phyloP scores from a whole-genome alignment of 2,797 vertebrate genomes.

The Odontamblyopus lacepedii region DNA sequence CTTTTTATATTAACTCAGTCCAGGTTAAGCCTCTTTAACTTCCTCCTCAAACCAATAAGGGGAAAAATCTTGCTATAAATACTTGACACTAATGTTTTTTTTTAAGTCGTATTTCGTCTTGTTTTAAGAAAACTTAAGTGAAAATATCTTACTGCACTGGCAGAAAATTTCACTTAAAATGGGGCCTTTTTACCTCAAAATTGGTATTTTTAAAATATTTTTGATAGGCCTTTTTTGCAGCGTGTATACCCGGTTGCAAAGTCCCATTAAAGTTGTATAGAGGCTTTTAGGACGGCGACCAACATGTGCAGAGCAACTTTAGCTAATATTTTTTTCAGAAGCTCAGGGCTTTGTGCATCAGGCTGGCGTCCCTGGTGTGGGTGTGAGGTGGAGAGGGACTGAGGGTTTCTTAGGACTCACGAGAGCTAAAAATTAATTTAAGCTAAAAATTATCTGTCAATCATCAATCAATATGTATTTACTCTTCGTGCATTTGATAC shows the following conservation, averaged over 20 bases:
- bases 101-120: too few species aligned
- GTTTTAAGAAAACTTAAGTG: too few species aligned
- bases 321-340: conserved; percentile 74
- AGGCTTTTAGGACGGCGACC: conserved; percentile 71
- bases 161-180: too few species aligned
- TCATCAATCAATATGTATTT: not conserved
- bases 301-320: conserved; percentile 63
- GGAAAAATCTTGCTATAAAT: too few species aligned
- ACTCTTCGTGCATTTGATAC: not conserved
- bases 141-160: too few species aligned
- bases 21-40: too few species aligned
- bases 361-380: conserved; percentile 16
- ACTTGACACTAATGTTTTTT: too few species aligned
- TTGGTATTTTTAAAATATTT: too few species aligned
- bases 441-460: not conserved
- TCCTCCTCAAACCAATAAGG: too few species aligned
- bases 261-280: conserved; percentile 73
- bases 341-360: conserved; percentile 65
- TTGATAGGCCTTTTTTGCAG: too few species aligned
- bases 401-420: conserved; percentile 15
- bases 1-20: too few species aligned
- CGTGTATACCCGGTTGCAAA: conserved; percentile 47
- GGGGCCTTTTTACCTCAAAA: too few species aligned
- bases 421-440: not conserved
- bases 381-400: conserved; percentile 30